A percentile compares a stretch with the other conserved stretches of the same genome.
Evolutionary conservation across 2,797 vertebrate species (phyloP).

Genomic region (Hapalemur alaotrensis): DNA sequence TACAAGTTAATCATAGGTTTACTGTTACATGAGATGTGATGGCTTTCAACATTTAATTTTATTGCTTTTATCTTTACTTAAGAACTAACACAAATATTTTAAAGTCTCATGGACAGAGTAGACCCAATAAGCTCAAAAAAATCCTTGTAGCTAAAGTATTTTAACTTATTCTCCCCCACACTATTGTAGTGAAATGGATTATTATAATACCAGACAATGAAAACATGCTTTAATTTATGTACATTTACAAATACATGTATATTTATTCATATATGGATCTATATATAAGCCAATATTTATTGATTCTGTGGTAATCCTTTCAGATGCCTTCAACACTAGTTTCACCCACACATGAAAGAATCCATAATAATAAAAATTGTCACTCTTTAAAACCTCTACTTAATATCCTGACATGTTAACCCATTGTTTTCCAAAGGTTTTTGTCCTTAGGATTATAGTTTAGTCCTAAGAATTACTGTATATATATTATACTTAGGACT

Average conservation of each 20-base stretch:
- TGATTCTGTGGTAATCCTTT: neutral
- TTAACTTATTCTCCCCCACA: slow-evolving; percentile 10
- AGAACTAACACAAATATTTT: slow-evolving; percentile 38
- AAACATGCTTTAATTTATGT: neutral
- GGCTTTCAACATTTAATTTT: slow-evolving; percentile 45
- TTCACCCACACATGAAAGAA: neutral
- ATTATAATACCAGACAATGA: neutral
- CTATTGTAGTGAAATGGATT: neutral
- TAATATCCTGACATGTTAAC: neutral
- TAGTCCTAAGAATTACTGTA: neutral
- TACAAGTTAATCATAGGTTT: slow-evolving; percentile 33
- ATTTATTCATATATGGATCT: neutral
- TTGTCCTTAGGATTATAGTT: neutral
- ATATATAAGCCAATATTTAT: neutral
- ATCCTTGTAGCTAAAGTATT: neutral
- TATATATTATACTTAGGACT: neutral
- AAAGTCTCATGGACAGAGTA: slow-evolving; percentile 9
- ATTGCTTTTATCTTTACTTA: slow-evolving; percentile 40
- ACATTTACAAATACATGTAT: neutral
- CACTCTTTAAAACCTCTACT: neutral
- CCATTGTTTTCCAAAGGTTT: neutral
- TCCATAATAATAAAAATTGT: neutral
- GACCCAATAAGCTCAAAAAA: neutral
- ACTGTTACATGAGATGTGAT: slow-evolving; percentile 43
- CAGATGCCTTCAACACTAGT: neutral